Evolutionary conservation across 2,888 invertebrate species (phyloP).

Genomic region (Drosophila meridiana): DNA sequence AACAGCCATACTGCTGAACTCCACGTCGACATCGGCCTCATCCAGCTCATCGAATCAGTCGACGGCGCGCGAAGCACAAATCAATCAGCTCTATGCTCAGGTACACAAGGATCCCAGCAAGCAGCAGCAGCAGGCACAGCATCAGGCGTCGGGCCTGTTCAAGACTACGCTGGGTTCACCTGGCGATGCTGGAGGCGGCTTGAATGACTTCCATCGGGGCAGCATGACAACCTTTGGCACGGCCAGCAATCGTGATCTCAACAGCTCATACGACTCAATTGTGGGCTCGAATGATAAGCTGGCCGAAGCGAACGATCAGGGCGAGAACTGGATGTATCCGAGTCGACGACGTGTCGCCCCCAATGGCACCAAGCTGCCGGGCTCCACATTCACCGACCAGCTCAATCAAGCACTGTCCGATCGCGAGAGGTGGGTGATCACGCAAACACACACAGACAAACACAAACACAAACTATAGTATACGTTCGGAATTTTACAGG

Average conservation of each 20-base stretch:
- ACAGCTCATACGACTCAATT: constrained; percentile 85
- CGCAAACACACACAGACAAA: constrained; percentile 9
- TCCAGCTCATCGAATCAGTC: constrained; percentile 76
- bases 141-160: constrained; percentile 79
- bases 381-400: constrained; percentile 93
- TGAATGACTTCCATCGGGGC: constrained; percentile 82
- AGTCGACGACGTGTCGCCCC: constrained; percentile 84
- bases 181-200: constrained; percentile 58
- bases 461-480: constrained; percentile 46
- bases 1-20: constrained; percentile 82
- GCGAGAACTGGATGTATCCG: constrained; percentile 85
- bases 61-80: constrained; percentile 83
- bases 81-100: constrained; percentile 86
- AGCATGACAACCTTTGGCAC: constrained; percentile 83
- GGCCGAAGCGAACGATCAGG: constrained; percentile 82
- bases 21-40: constrained; percentile 72
- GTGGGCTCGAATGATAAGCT: constrained; percentile 85
- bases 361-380: constrained; percentile 86
- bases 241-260: constrained; percentile 83
- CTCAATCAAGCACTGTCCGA: constrained; percentile 94
- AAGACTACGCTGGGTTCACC: constrained; percentile 79
- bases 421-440: constrained; percentile 88
- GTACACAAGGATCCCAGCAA: constrained; percentile 86
- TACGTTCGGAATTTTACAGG: constrained; percentile 69
- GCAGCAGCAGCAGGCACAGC: constrained; percentile 73